Evolutionary conservation across 35 echinoderm and acorn worm species (phyloP), one percentile per base, ranked within the genome.

Genomic region (Amphiura filiformis): DNA sequence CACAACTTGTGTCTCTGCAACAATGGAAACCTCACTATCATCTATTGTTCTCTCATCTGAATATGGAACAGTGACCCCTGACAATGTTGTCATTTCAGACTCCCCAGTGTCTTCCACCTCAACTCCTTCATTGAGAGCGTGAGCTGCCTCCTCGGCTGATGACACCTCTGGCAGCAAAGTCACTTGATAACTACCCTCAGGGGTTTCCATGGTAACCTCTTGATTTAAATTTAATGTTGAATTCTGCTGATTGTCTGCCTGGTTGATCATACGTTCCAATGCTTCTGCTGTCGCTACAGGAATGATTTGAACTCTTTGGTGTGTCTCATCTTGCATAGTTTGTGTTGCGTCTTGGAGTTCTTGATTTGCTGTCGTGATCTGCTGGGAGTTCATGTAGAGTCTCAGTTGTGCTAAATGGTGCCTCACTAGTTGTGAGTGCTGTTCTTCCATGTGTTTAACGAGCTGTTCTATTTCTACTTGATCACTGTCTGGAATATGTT

Each of bases 351-450:
- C 17, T 70, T 47, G 41, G 5, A 47, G 41, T 47, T 47, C 41
- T 9, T 47, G 41, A 47, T 47, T 47, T 17, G 17, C 41, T 9
- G 41, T 9, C 5, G 41, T 47, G 41, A 17, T 47, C 17, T 70
- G 61, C 28, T 70, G 61, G 26, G 15, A 26, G 26, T 70, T 70
- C 28, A 11, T 15, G 28, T 83, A 90, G 0, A 82, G 56, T 36
- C 88, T 33, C 37, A 90, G 80, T 56, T 90, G 88, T 39, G 47
- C 79, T 39, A 90, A 38, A 39, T 90, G 88, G 61, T 90, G 88
- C 11, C 65, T 81, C 26, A 90, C 39, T 33, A 90, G 64, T 14
- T 83, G 38, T 39, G 37, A 79, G 86, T 88, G 77, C 36, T 88
- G 38, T 35, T 88, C 76, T 57, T 78, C 39, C 38, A 88, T 39